Conservation (phyloP, 2,888 invertebrate genomes). For the Metopia argyrocephala region DNA sequence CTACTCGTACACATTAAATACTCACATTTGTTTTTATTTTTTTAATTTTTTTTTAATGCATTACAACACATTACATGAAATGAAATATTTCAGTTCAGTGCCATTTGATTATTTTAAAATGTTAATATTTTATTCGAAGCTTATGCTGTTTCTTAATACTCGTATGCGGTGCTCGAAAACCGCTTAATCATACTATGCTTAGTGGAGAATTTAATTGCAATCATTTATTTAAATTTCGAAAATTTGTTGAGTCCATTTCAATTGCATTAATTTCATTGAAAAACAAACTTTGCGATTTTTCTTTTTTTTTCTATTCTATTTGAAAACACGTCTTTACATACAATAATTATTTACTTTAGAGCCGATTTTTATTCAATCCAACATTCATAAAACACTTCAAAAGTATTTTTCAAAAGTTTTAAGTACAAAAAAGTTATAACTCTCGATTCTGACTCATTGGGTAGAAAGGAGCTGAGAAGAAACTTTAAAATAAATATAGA, state of each 20-base stretch:
- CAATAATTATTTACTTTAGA: neutral
- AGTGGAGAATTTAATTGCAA: neutral
- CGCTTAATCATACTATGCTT: conserved; percentile 4
- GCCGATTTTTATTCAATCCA: too few relatives aligned
- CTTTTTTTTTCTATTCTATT: neutral
- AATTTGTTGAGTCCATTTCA: neutral
- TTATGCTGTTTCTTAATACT: conserved; percentile 6
- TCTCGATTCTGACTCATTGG: too few relatives aligned
- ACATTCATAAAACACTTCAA: too few relatives aligned
- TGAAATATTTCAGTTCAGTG: conserved; percentile 25
- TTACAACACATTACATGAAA: too few relatives aligned
- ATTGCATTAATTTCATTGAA: neutral
- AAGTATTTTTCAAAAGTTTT: too few relatives aligned
- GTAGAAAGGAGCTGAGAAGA: too few relatives aligned
- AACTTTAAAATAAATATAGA: too few relatives aligned
- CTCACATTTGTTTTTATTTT: too few relatives aligned
- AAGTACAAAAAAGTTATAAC: too few relatives aligned
- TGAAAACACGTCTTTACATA: neutral
- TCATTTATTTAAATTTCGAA: conserved; percentile 11
- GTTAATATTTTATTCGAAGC: neutral
- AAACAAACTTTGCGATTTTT: neutral
- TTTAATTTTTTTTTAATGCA: too few relatives aligned
- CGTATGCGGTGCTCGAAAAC: neutral
- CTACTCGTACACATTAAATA: too few relatives aligned
- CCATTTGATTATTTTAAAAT: conserved; percentile 14